Conservation (phyloP, 2,797 vertebrate species). For the Myiotriccus ornatus region DNA sequence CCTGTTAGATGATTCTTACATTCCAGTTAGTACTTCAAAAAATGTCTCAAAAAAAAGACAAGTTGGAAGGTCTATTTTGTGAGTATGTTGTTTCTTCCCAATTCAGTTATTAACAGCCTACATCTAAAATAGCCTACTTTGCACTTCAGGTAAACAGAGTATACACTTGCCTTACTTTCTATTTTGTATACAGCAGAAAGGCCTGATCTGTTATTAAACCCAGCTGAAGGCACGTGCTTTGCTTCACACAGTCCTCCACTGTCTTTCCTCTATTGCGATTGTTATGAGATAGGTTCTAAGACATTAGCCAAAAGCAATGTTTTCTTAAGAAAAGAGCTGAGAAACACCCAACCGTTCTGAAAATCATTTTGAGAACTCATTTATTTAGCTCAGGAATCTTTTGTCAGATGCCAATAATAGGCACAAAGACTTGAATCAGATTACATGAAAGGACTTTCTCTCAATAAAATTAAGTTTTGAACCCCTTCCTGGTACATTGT, state of each 20-base stretch:
- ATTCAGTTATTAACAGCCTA: not conserved
- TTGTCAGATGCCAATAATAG: constrained; percentile 5
- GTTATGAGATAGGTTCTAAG: not conserved
- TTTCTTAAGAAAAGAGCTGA: not conserved
- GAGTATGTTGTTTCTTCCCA: not conserved
- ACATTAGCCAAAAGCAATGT: not conserved
- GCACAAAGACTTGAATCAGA: not conserved
- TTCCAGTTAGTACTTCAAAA: not conserved
- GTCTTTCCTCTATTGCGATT: not conserved
- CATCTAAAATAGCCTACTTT: not conserved
- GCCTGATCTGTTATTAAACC: not conserved
- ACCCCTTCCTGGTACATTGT: not conserved
- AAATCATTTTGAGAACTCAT: not conserved
- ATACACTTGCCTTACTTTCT: not conserved
- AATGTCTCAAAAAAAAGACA: not conserved
- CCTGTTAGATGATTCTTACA: not conserved
- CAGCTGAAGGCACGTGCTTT: not conserved
- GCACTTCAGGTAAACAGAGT: not conserved
- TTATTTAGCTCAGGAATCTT: constrained; percentile 16
- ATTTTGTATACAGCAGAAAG: not conserved
- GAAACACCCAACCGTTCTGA: not conserved
- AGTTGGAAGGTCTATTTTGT: not conserved
- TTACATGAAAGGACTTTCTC: not conserved
- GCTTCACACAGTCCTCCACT: not conserved
- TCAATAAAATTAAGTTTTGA: not conserved